Evolutionary conservation across 2,888 invertebrate species (phyloP).

Genomic region (Shargacucullia verbasci): DNA sequence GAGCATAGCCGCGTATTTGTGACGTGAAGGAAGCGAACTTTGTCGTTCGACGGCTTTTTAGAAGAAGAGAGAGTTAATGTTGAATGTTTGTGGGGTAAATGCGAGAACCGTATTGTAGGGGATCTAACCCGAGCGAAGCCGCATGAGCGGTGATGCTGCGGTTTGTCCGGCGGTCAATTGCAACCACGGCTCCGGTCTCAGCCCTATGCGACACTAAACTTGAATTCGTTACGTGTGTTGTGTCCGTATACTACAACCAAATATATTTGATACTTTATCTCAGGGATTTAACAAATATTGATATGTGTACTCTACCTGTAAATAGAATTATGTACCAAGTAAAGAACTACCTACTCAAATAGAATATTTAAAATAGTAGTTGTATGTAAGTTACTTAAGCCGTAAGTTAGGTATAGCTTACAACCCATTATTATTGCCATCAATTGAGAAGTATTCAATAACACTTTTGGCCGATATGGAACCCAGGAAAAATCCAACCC

Average conservation of each 20-base stretch:
- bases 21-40: slow-evolving; percentile 67
- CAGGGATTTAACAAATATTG: too few species aligned
- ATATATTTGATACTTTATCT: slow-evolving; percentile 58
- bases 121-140: slow-evolving; percentile 9
- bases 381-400: too few species aligned
- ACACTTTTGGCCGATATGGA: too few species aligned
- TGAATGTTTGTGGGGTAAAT: slow-evolving; percentile 24
- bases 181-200: slow-evolving; percentile 67
- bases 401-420: too few species aligned
- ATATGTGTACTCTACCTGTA: too few species aligned
- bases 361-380: too few species aligned
- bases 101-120: slow-evolving; percentile 11
- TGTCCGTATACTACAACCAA: slow-evolving; percentile 64
- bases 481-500: too few species aligned
- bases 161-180: slow-evolving; percentile 60
- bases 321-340: too few species aligned
- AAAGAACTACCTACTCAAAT: too few species aligned
- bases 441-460: too few species aligned
- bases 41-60: slow-evolving; percentile 46
- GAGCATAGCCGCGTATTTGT: slow-evolving; percentile 72
- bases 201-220: slow-evolving; percentile 79
- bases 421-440: too few species aligned
- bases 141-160: slow-evolving; percentile 48
- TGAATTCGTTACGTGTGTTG: slow-evolving; percentile 84
- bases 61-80: slow-evolving; percentile 35